Evolutionary conservation across 2,888 invertebrate species (phyloP).

Genomic region (Opisthograptis luteolata): DNA sequence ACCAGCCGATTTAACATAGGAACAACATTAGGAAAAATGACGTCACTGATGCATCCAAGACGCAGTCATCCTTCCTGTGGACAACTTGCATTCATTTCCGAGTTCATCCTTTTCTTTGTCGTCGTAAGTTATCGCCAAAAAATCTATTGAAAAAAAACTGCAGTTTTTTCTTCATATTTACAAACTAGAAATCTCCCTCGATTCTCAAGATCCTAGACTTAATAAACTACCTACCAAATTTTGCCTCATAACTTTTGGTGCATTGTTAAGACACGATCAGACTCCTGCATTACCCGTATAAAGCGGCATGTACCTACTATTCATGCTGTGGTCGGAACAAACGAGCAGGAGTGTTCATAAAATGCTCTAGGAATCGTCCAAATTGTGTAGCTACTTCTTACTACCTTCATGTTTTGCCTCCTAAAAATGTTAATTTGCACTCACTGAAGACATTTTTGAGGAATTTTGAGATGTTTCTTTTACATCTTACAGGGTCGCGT

Average conservation of each 20-base stretch:
- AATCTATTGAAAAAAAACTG: too few species aligned
- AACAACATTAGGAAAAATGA: too few species aligned
- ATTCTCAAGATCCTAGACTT: conserved; percentile 9
- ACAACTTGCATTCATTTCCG: too few species aligned
- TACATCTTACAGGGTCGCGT: too few species aligned
- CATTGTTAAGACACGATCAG: conserved; percentile 30
- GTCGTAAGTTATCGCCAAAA: too few species aligned
- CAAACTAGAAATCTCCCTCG: neutral
- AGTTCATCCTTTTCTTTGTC: too few species aligned
- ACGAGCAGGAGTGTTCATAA: conserved; percentile 22
- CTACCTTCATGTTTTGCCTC: neutral
- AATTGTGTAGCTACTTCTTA: conserved; percentile 8
- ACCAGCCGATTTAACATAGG: too few species aligned
- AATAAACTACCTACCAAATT: conserved; percentile 14
- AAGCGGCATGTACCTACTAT: conserved; percentile 14
- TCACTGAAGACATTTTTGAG: too few species aligned
- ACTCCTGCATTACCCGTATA: conserved; percentile 18
- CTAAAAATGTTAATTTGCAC: too few species aligned
- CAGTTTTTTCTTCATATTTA: neutral
- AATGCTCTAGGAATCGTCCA: conserved; percentile 9
- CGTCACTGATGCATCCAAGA: too few species aligned
- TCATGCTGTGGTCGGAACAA: conserved; percentile 12
- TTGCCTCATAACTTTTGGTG: conserved; percentile 24
- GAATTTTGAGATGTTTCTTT: too few species aligned
- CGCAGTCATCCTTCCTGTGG: too few species aligned